These are phyloP conservation scores for Egretta garzetta DNA, from an alignment of 2,113 vertebrate genomes.

Conservation along the genomic window DNA sequence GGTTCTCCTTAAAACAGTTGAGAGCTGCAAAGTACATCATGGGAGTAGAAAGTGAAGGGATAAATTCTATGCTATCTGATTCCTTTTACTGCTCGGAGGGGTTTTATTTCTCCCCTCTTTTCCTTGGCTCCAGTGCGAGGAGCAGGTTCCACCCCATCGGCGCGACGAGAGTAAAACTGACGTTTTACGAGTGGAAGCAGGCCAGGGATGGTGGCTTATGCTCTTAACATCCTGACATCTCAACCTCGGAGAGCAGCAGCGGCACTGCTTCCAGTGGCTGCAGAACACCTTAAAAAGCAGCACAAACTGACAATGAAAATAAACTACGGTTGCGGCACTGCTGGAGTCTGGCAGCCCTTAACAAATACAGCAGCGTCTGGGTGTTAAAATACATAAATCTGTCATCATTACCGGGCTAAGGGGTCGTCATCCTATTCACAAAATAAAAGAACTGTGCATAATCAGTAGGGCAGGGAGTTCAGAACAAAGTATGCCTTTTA, in stretches of 20 bases:
- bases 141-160: not conserved
- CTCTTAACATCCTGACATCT: slow-evolving; percentile 59
- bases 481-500: slow-evolving; percentile 72
- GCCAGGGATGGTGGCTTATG: slow-evolving; percentile 28
- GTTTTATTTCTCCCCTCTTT: slow-evolving; percentile 4
- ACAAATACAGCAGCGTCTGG: slow-evolving; percentile 68
- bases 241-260: slow-evolving; percentile 14
- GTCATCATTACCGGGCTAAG: slow-evolving; percentile 70
- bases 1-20: not conserved
- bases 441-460: slow-evolving; percentile 69
- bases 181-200: slow-evolving; percentile 47
- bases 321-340: slow-evolving; percentile 31
- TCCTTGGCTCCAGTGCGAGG: not conserved
- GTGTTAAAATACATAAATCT: slow-evolving; percentile 78
- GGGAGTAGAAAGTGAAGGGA: not conserved
- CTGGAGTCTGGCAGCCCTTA: slow-evolving; percentile 63
- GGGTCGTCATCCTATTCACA: slow-evolving; percentile 66
- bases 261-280: slow-evolving; percentile 1
- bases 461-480: slow-evolving; percentile 74
- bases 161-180: not conserved
- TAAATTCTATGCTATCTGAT: slow-evolving; percentile 2
- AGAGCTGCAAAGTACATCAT: slow-evolving; percentile 9
- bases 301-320: slow-evolving; percentile 60
- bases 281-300: slow-evolving; percentile 64
- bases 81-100: not conserved